phyloP scores from a whole-genome alignment of 2,113 vertebrate species.

The Aphelocoma coerulescens region DNA sequence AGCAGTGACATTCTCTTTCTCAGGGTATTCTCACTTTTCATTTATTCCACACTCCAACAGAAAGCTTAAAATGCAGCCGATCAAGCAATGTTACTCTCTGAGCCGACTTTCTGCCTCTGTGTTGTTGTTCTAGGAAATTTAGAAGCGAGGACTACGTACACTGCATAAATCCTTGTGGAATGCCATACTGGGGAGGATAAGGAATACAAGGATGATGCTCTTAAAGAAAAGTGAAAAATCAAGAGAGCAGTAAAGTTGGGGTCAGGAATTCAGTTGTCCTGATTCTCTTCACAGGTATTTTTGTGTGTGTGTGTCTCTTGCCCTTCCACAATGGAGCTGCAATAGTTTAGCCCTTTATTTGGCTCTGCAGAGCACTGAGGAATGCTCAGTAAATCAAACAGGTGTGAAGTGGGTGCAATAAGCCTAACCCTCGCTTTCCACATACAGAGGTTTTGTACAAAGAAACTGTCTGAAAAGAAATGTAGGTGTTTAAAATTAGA shows the following conservation, averaged over 20 bases:
- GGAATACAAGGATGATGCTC: background rate
- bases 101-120: background rate
- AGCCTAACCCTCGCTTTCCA: conserved; percentile 16
- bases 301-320: background rate
- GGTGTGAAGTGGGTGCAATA: background rate
- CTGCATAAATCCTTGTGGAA: background rate
- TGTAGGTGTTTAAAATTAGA: conserved; percentile 23
- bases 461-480: conserved; percentile 14
- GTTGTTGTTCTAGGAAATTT: background rate
- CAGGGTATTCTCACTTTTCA: background rate
- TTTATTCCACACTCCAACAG: background rate
- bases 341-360: background rate
- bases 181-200: background rate
- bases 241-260: background rate
- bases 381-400: conserved; percentile 25
- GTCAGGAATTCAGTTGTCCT: background rate
- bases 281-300: background rate
- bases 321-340: background rate
- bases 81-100: background rate
- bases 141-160: background rate
- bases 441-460: background rate
- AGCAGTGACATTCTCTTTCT: background rate
- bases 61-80: background rate
- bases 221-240: background rate
- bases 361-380: background rate